These are phyloP conservation scores for Agriotes lineatus DNA, from an alignment of 2,888 invertebrate genomes.

Conservation along the genomic window DNA sequence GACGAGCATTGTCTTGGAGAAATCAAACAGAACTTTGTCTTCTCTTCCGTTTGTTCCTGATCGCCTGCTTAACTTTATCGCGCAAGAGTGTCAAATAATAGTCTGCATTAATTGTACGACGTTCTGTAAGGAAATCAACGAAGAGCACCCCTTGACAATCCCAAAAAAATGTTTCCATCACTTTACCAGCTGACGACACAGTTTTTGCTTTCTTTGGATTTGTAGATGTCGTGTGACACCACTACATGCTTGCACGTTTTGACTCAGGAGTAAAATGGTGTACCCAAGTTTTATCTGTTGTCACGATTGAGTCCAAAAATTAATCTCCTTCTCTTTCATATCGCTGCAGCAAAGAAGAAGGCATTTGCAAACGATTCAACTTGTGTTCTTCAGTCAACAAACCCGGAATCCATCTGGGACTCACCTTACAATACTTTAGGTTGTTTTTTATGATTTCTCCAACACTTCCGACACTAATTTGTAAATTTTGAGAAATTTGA, in stretches of 20 bases:
- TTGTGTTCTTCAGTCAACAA: no score
- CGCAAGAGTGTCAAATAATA: slow-evolving; percentile 50
- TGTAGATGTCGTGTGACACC: not conserved
- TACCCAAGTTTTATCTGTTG: not conserved
- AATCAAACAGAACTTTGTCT: no score
- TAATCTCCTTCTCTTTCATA: no score
- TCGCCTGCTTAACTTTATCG: slow-evolving; percentile 48
- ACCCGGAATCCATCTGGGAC: no score
- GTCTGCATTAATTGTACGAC: slow-evolving; percentile 52
- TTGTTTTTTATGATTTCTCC: no score
- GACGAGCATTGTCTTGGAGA: slow-evolving; percentile 32
- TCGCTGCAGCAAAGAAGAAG: no score
- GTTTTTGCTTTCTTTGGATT: slow-evolving; percentile 50
- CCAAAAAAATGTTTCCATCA: slow-evolving; percentile 57
- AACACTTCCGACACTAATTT: no score
- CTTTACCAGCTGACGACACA: slow-evolving; percentile 51
- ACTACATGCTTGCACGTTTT: not conserved
- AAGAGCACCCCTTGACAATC: slow-evolving; percentile 54
- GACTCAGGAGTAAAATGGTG: not conserved
- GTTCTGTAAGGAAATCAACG: slow-evolving; percentile 56
- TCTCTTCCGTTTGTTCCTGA: slow-evolving; percentile 46
- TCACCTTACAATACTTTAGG: no score
- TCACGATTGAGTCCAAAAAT: not conserved
- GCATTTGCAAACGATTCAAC: no score
- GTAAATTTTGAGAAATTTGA: no score